Evolutionary conservation across 2,888 invertebrate genomes (phyloP).

Genomic region (Nomada ruficornis): DNA sequence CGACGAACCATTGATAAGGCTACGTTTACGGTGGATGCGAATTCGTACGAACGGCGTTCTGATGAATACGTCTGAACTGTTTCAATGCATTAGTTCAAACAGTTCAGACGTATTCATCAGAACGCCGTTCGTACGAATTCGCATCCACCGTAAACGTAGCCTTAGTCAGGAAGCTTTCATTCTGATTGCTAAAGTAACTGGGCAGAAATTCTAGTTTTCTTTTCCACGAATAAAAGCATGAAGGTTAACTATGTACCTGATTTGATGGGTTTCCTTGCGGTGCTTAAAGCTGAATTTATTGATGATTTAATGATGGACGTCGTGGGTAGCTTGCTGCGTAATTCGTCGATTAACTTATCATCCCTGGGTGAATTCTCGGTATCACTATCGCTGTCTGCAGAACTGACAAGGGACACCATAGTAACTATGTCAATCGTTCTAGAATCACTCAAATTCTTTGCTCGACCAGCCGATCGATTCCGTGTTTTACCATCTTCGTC

Average conservation of each 20-base stretch:
- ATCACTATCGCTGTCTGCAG: conserved; percentile 87
- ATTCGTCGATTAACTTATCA: conserved; percentile 80
- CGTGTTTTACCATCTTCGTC: conserved; percentile 62
- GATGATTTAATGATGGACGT: conserved; percentile 81
- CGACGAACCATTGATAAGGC: too few relatives aligned
- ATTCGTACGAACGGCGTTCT: too few relatives aligned
- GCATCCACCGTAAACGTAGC: too few relatives aligned
- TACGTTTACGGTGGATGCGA: too few relatives aligned
- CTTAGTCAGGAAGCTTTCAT: too few relatives aligned
- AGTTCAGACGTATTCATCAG: too few relatives aligned
- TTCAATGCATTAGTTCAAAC: too few relatives aligned
- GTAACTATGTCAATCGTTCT: conserved; percentile 85
- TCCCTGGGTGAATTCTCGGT: conserved; percentile 78
- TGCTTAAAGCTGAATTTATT: conserved; percentile 62
- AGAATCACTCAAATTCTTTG: conserved; percentile 59
- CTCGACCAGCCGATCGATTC: conserved; percentile 51
- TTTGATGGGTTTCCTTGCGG: conserved; percentile 76
- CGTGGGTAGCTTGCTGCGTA: conserved; percentile 81
- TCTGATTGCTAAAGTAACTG: too few relatives aligned
- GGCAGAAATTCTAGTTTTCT: too few relatives aligned
- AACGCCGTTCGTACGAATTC: too few relatives aligned
- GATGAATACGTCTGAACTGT: too few relatives aligned
- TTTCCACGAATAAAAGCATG: background rate
- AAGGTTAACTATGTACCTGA: conserved; percentile 74
- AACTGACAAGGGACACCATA: conserved; percentile 89